A percentile compares a stretch with the other conserved stretches of the same genome.
These are phyloP conservation scores for Steinernema carpocapsae DNA, from an alignment of 2,888 invertebrate species.

Conservation along the genomic window DNA sequence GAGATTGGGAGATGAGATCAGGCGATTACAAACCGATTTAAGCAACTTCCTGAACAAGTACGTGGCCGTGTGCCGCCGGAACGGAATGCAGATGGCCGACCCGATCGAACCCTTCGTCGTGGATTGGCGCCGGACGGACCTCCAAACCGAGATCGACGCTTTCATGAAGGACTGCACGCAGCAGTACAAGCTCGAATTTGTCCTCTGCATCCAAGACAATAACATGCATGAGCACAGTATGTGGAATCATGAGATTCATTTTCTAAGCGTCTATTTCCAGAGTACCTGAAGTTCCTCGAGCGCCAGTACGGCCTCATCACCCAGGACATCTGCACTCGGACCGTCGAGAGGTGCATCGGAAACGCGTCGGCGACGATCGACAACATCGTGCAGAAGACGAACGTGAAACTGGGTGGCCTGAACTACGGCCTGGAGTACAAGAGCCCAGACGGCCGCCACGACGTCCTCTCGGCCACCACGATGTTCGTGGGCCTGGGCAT, in stretches of 20 bases:
- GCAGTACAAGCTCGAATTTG: neutral
- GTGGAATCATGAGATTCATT: too few species aligned
- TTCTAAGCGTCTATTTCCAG: neutral
- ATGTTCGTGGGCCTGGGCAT: constrained; percentile 30
- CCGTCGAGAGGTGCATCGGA: neutral
- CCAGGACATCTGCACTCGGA: constrained; percentile 4
- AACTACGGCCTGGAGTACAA: constrained; percentile 32
- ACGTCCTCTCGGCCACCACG: neutral
- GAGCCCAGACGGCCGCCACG: neutral
- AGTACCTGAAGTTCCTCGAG: constrained; percentile 19
- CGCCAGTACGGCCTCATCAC: constrained; percentile 28
- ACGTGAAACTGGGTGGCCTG: constrained; percentile 40
- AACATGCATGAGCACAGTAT: constrained; percentile 21
- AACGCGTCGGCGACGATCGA: constrained; percentile 24
- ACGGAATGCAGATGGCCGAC: constrained; percentile 30
- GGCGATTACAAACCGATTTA: too few species aligned
- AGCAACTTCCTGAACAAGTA: constrained; percentile 35
- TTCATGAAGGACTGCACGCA: constrained; percentile 20
- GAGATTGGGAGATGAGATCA: too few species aligned
- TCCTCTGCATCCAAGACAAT: too few species aligned
- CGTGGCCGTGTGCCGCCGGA: constrained; percentile 36
- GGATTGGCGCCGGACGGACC: neutral
- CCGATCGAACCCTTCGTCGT: constrained; percentile 4
- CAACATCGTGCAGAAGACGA: constrained; percentile 40
- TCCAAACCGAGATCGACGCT: neutral